phyloP scores from a whole-genome alignment of 2,888 invertebrate genomes.

The Microplitis manilae region DNA sequence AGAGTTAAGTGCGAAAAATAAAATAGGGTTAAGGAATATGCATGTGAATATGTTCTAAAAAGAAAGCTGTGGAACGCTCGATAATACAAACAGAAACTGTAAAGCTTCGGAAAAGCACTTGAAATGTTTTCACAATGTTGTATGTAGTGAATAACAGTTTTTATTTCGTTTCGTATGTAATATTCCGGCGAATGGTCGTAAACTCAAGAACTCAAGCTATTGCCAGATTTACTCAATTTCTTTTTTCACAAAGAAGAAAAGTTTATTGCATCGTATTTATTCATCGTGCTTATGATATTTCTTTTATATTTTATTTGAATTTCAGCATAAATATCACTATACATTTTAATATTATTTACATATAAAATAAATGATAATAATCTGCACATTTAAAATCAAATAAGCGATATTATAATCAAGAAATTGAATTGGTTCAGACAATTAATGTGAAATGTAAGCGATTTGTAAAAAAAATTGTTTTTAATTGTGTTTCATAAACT shows the following conservation, averaged over 20 bases:
- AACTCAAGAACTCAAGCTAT: constrained; percentile 26
- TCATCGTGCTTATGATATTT: background rate
- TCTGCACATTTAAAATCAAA: background rate
- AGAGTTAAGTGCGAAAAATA: background rate
- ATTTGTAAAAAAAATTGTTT: background rate
- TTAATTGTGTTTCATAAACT: background rate
- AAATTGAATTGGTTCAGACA: background rate
- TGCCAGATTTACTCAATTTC: constrained; percentile 19
- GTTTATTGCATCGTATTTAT: background rate
- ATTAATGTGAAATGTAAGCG: background rate
- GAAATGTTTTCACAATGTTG: constrained; percentile 30
- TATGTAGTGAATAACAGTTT: constrained; percentile 36
- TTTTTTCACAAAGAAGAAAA: background rate
- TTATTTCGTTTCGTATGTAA: constrained; percentile 32
- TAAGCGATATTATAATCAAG: background rate
- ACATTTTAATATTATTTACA: background rate
- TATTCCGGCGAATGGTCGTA: constrained; percentile 29
- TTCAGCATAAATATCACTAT: background rate
- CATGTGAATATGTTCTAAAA: constrained; percentile 18
- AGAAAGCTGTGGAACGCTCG: constrained; percentile 27
- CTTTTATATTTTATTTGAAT: background rate
- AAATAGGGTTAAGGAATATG: background rate
- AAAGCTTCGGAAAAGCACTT: constrained; percentile 24
- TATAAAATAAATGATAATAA: background rate
- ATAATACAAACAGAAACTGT: constrained; percentile 8